Evolutionary conservation across 2,888 invertebrate species (phyloP).

Genomic region (Stramonita haemastoma): DNA sequence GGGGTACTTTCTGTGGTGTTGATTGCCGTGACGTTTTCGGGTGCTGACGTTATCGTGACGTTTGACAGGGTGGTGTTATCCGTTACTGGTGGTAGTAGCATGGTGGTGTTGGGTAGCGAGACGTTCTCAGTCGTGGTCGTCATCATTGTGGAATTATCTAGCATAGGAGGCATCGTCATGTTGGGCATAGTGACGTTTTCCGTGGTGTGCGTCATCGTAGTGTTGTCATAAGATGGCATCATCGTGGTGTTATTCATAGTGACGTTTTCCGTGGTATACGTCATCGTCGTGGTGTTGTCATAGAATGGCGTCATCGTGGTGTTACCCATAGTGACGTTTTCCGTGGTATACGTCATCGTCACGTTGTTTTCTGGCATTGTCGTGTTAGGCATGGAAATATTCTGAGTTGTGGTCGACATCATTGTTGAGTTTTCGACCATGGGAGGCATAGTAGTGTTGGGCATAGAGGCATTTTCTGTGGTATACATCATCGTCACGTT

Average conservation of each 20-base stretch:
- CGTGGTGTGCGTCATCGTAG: background rate
- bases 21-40: background rate
- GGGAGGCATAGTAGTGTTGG: background rate
- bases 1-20: background rate
- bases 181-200: background rate
- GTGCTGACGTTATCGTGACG: background rate
- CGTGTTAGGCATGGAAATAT: background rate
- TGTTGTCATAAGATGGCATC: background rate
- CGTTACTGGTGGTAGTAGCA: background rate
- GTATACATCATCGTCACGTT: background rate
- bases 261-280: background rate
- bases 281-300: background rate
- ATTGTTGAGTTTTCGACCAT: background rate
- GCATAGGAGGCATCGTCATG: background rate
- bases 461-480: background rate
- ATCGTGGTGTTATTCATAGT: background rate
- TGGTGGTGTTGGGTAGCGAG: background rate
- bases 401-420: background rate
- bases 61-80: background rate
- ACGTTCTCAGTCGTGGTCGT: background rate
- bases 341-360: no score
- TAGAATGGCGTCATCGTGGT: background rate
- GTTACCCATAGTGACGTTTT: background rate
- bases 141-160: no score
- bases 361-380: background rate